Evolutionary conservation across 2,888 invertebrate genomes (phyloP).

Genomic region (Andrena minutula): DNA sequence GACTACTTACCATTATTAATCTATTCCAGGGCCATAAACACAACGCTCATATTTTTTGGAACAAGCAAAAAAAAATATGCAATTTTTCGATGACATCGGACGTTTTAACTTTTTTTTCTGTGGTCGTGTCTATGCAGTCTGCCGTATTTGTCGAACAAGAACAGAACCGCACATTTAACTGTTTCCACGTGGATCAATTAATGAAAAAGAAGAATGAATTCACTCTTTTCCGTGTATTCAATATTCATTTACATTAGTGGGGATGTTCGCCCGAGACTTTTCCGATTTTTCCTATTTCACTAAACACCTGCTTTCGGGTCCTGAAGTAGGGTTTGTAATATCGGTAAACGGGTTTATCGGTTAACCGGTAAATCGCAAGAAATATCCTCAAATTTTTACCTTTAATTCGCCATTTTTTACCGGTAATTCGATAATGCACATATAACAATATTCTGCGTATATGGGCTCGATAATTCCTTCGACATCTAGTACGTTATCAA

Average conservation of each 20-base stretch:
- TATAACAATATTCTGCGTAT: no score
- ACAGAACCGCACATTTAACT: neutral
- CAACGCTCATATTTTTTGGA: no score
- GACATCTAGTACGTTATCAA: no score
- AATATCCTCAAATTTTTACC: no score
- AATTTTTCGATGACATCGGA: neutral
- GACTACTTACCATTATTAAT: no score
- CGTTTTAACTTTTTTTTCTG: neutral
- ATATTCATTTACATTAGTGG: conserved; percentile 64
- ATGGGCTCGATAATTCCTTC: no score
- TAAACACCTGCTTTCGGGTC: conserved; percentile 42
- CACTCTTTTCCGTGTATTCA: conserved; percentile 21
- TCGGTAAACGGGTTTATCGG: no score
- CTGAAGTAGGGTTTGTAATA: conserved; percentile 9
- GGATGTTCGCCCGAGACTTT: conserved; percentile 47
- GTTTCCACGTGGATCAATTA: neutral
- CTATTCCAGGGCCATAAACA: no score
- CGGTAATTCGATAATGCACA: no score
- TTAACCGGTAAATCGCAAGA: no score
- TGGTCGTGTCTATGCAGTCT: neutral
- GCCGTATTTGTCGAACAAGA: neutral
- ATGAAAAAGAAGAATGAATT: neutral
- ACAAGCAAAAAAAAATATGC: no score
- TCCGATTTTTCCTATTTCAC: conserved; percentile 47
- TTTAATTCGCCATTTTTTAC: no score